Evolutionary conservation across 2,888 invertebrate species (phyloP).

Genomic region (Drosophila austrosaltans): DNA sequence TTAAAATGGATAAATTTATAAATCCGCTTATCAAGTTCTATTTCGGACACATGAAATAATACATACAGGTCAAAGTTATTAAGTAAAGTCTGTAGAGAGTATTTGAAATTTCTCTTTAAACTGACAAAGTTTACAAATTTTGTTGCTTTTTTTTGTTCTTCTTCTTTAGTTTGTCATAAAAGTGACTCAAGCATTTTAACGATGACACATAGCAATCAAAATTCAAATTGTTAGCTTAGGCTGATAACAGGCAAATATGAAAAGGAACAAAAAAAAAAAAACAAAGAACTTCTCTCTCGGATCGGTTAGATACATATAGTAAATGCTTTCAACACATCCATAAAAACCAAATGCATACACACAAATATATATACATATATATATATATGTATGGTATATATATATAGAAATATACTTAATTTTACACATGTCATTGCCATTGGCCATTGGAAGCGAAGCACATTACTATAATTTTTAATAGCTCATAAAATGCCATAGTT

Average conservation of each 20-base stretch:
- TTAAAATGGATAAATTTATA: too few relatives aligned
- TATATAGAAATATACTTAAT: background rate
- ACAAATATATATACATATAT: background rate
- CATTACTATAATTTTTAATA: constrained; percentile 68
- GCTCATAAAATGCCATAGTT: constrained; percentile 67
- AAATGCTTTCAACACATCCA: constrained; percentile 70
- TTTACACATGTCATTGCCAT: constrained; percentile 71
- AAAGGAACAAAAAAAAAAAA: background rate
- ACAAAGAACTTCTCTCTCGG: background rate
- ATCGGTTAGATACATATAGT: constrained; percentile 24
- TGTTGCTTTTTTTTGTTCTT: background rate
- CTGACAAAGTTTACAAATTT: background rate
- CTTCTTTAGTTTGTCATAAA: constrained; percentile 54
- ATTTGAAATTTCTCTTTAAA: constrained; percentile 24
- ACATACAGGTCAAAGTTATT: too few relatives aligned
- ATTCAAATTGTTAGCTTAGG: constrained; percentile 57
- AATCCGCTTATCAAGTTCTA: too few relatives aligned
- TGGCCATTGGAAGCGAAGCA: constrained; percentile 49
- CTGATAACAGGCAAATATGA: constrained; percentile 55
- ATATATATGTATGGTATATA: constrained; percentile 1
- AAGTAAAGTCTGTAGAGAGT: constrained; percentile 17
- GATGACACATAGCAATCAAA: constrained; percentile 71
- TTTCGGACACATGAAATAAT: too few relatives aligned
- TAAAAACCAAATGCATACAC: constrained; percentile 43
- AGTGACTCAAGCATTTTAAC: constrained; percentile 60